Evolutionary conservation across 2,888 invertebrate genomes (phyloP), one percentile per base, ranked within the genome.

Genomic region (Luperina nickerlii): DNA sequence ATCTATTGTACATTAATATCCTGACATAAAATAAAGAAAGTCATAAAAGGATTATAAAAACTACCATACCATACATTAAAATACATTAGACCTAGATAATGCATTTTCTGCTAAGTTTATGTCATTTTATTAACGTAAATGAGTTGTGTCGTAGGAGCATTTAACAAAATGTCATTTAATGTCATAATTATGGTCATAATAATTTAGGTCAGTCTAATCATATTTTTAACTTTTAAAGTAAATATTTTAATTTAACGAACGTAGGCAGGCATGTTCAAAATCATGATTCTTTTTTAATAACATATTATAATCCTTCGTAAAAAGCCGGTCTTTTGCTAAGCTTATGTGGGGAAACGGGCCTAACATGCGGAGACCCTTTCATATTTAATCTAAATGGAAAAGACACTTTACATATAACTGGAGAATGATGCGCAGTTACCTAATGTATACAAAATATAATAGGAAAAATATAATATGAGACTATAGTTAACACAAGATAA

Each of bases 381-480:
- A 81, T 70, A 66, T 74, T 81, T 74, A 85, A 85, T 81, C 2
- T 70, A 48, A 82, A 81, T 54, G 68, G 62, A 51, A 85, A 42
- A 80, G 38, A 82, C 38, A 62, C 80, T 57, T 48, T 15, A 27
- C 67, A 45, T 45, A 70, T 66, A 65, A 62, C n/a, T 18, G 20
- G 20, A 67, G 45, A 57, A 57, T 62, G 11, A 78, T 51, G 42
- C 65, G 24, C 7, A 48, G 24, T 68, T 24, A 38, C 54, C 1
- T 15, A 51, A 27, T 38, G 7, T 54, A 24, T 27, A 2, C n/a
- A 38, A 38, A 0, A 20, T n/a, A 8, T 68, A 20, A 27, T 7
- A n/a, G 51, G 0, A 3, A 57, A 65, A 18, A 24, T 4, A 15
- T 20, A 38, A n/a, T n/a, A 6, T 42, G 0, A 51, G 13, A 18